Percentiles rank a stretch among this genome's conserved stretches.
phyloP scores from a whole-genome alignment of 2,113 vertebrate genomes.

The Hippocampus abdominalis region DNA sequence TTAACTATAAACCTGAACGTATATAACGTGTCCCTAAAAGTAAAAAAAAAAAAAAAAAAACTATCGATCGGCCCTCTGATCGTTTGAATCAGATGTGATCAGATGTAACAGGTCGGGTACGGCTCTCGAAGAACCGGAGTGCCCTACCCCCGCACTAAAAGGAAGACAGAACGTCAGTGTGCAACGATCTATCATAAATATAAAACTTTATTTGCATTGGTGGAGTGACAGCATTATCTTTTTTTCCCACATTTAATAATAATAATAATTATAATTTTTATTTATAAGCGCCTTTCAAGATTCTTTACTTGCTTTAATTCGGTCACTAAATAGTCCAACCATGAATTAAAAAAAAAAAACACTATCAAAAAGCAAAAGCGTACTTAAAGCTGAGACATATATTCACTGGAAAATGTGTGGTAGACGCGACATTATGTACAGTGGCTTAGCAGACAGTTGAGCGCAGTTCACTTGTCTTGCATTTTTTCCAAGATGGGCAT shows the following conservation, averaged over 20 bases:
- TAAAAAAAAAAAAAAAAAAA: neutral
- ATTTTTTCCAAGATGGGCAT: conserved; percentile 97
- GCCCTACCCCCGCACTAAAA: too few relatives aligned
- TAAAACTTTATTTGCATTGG: conserved; percentile 62
- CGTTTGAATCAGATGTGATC: too few relatives aligned
- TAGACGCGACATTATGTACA: conserved; percentile 60
- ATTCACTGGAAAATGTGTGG: conserved; percentile 11
- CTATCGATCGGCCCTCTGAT: too few relatives aligned
- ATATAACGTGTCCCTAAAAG: neutral
- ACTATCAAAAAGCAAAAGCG: conserved; percentile 41
- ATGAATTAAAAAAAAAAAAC: conserved; percentile 27
- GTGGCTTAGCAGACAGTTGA: conserved; percentile 52
- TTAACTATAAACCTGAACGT: neutral
- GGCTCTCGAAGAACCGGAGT: too few relatives aligned
- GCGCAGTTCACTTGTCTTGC: conserved; percentile 88
- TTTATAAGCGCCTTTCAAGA: too few relatives aligned
- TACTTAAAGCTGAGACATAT: conserved; percentile 28
- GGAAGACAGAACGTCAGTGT: neutral
- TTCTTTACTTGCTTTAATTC: conserved; percentile 21
- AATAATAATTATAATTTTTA: too few relatives aligned
- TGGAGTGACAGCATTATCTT: conserved; percentile 32
- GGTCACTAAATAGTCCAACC: neutral
- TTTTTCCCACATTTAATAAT: conserved; percentile 46
- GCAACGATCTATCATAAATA: conserved; percentile 56
- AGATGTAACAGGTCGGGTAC: too few relatives aligned